phyloP scores from a whole-genome alignment of 2,113 vertebrate genomes.

The Blennius ocellaris region DNA sequence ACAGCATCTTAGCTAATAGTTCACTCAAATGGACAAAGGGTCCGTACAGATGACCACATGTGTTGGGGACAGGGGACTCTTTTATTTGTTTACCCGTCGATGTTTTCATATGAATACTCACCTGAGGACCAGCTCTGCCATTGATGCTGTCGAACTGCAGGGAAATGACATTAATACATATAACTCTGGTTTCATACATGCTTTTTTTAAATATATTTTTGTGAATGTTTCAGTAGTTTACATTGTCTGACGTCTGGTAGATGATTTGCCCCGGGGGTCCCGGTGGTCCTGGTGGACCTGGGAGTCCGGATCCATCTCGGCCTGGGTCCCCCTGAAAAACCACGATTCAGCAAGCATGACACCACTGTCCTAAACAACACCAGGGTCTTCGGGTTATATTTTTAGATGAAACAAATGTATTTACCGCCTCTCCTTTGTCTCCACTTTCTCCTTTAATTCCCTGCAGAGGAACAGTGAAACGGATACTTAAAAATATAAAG shows the following conservation, averaged over 20 bases:
- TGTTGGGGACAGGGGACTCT: too few relatives aligned
- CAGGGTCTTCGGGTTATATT: not conserved
- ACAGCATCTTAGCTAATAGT: too few relatives aligned
- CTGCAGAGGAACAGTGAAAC: conserved; percentile 70
- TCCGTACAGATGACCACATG: too few relatives aligned
- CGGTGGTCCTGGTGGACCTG: conserved; percentile 89
- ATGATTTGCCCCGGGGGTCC: conserved; percentile 89
- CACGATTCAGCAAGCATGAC: too few relatives aligned
- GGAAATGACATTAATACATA: not conserved
- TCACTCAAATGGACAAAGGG: too few relatives aligned
- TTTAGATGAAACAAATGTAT: conserved; percentile 41
- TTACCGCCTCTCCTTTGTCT: conserved; percentile 87
- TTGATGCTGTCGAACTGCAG: conserved; percentile 47
- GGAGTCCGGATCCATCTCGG: conserved; percentile 86
- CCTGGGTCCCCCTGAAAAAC: conserved; percentile 88
- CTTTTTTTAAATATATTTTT: not conserved
- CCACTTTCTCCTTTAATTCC: conserved; percentile 90
- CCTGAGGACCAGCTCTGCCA: conserved; percentile 69
- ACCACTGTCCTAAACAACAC: too few relatives aligned
- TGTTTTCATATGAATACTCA: conserved; percentile 31
- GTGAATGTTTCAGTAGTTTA: conserved; percentile 46
- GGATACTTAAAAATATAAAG: too few relatives aligned
- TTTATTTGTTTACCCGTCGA: too few relatives aligned
- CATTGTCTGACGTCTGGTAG: conserved; percentile 72
- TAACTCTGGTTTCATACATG: not conserved